Conservation (phyloP, 1,140 invertebrate species). For the Drosophila rhopaloa region DNA sequence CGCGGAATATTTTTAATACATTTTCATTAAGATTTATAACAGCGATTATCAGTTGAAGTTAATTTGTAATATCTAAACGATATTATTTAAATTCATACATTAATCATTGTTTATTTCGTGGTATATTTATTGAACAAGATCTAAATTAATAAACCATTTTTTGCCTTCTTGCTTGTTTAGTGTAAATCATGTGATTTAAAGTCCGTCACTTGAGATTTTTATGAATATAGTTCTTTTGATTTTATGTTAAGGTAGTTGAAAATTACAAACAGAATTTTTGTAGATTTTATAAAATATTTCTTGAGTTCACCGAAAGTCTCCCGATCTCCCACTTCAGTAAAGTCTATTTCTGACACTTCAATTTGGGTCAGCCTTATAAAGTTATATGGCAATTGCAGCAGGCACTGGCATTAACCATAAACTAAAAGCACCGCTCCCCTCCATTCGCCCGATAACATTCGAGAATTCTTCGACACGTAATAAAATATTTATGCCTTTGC, state of each 20-base stretch:
- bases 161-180: no score
- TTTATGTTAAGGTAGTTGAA: no score
- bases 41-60: constrained; percentile 1
- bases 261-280: no score
- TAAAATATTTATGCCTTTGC: constrained; percentile 42
- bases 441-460: constrained; percentile 2
- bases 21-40: constrained; percentile 17
- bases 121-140: no score
- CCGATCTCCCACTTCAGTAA: constrained; percentile 18
- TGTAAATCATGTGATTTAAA: no score
- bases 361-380: constrained; percentile 40
- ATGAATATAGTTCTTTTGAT: no score
- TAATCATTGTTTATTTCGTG: neutral
- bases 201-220: no score
- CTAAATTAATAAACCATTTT: no score
- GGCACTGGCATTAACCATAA: constrained; percentile 37
- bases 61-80: constrained; percentile 2
- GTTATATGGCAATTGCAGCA: constrained; percentile 45
- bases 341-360: constrained; percentile 17
- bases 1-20: no score
- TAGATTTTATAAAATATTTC: no score
- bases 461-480: constrained; percentile 58
- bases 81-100: neutral
- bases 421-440: constrained; percentile 23
- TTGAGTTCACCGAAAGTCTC: neutral